These are phyloP conservation scores for Xiphorhynchus elegans DNA, from an alignment of 2,113 vertebrate species.

Conservation along the genomic window DNA sequence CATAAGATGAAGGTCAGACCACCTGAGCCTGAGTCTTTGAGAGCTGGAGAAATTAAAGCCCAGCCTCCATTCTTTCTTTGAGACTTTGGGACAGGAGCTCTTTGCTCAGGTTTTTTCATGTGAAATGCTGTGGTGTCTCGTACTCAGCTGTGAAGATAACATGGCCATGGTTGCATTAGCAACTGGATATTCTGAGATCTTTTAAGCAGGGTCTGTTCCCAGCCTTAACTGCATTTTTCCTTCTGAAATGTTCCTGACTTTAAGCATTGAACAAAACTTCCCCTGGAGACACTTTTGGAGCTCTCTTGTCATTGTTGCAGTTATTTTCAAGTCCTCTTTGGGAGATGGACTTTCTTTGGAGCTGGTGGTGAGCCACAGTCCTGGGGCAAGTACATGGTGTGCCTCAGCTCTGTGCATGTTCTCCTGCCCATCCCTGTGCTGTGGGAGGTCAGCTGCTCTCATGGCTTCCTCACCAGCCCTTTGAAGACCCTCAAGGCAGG, in stretches of 20 bases:
- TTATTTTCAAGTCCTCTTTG: neutral
- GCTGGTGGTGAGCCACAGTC: neutral
- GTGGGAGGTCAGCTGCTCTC: fast-evolving
- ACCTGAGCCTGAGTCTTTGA: neutral
- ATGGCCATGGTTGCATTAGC: neutral
- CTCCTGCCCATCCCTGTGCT: neutral
- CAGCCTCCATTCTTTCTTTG: neutral
- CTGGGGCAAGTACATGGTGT: fast-evolving
- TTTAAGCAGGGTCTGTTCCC: neutral
- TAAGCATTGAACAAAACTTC: neutral
- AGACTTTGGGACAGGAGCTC: neutral
- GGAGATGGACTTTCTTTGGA: neutral
- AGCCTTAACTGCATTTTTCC: neutral
- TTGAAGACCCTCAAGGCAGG: neutral
- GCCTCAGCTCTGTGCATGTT: neutral
- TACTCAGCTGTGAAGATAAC: neutral
- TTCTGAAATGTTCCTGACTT: neutral
- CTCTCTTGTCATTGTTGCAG: fast-evolving
- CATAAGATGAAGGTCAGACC: neutral
- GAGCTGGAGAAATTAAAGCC: neutral
- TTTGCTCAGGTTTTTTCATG: neutral
- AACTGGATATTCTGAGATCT: neutral
- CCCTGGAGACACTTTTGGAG: neutral
- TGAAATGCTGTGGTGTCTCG: neutral
- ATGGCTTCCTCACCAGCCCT: fast-evolving